These are phyloP conservation scores for Ptyas mucosa DNA, from an alignment of 2,113 vertebrate species.

Conservation along the genomic window DNA sequence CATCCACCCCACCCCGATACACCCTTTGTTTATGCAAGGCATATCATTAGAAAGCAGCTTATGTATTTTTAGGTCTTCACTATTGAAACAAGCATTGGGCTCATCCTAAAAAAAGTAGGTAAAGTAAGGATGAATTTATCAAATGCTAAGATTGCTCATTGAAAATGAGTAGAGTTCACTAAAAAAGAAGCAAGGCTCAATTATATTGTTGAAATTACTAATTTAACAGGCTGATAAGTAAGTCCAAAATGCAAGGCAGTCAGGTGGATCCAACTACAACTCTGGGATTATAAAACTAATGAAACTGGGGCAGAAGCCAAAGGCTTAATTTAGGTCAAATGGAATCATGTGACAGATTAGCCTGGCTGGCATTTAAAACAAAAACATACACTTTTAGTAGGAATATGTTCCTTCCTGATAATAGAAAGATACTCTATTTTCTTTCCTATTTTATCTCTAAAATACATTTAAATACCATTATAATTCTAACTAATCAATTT, in stretches of 20 bases:
- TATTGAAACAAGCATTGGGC: background rate
- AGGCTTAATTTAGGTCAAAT: conserved; percentile 23
- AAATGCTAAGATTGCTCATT: conserved; percentile 12
- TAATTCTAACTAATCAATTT: background rate
- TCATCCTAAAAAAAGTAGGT: background rate
- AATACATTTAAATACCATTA: background rate
- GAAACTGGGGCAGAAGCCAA: conserved; percentile 33
- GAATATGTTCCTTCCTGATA: background rate
- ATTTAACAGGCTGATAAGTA: conserved; percentile 37
- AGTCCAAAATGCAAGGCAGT: conserved; percentile 44
- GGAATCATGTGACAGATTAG: background rate
- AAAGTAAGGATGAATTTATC: conserved; percentile 10
- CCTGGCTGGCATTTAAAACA: background rate
- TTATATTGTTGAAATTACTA: conserved; percentile 12
- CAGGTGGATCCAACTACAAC: background rate
- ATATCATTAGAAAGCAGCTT: background rate
- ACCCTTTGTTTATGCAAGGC: background rate
- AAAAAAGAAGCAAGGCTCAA: conserved; percentile 15
- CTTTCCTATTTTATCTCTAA: background rate
- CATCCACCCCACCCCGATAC: background rate
- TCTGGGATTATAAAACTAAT: conserved; percentile 19
- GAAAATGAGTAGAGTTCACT: background rate
- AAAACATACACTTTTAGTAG: background rate
- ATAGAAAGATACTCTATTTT: background rate
- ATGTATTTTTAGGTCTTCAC: conserved; percentile 12